Conservation (phyloP, 2,888 invertebrate genomes). For the Eulithis testata region DNA sequence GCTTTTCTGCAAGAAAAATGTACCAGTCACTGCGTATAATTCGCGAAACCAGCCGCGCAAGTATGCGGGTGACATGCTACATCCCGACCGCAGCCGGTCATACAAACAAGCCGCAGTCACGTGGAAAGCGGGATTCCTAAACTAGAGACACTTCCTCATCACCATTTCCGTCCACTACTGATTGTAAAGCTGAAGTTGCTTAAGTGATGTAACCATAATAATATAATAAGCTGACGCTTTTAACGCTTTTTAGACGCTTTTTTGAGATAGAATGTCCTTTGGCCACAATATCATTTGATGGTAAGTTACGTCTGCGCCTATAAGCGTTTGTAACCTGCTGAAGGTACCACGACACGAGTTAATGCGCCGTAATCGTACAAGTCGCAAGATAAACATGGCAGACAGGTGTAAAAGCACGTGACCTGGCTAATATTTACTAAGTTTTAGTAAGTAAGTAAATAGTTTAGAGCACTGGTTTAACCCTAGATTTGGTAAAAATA, state of each 20-base stretch:
- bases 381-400: conserved; percentile 17
- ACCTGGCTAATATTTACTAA: conserved; percentile 20
- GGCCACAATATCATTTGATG: too few species aligned
- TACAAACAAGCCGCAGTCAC: conserved; percentile 4
- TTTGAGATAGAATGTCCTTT: too few species aligned
- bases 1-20: conserved; percentile 29
- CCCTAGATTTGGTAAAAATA: too few species aligned
- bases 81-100: conserved; percentile 27
- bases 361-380: conserved; percentile 9
- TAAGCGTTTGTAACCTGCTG: neutral
- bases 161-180: too few species aligned
- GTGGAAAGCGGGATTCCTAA: conserved; percentile 3
- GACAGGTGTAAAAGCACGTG: conserved; percentile 25
- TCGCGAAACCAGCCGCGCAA: conserved; percentile 30
- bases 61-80: conserved; percentile 23
- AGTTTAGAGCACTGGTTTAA: neutral
- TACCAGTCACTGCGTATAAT: conserved; percentile 32
- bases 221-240: too few species aligned
- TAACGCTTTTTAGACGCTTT: too few species aligned
- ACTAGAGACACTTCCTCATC: too few species aligned
- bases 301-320: neutral
- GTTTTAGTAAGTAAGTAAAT: neutral
- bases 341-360: neutral
- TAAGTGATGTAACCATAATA: too few species aligned
- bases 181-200: too few species aligned